phyloP scores from a whole-genome alignment of 2,113 vertebrate species.

The Paraplagusia blochii region DNA sequence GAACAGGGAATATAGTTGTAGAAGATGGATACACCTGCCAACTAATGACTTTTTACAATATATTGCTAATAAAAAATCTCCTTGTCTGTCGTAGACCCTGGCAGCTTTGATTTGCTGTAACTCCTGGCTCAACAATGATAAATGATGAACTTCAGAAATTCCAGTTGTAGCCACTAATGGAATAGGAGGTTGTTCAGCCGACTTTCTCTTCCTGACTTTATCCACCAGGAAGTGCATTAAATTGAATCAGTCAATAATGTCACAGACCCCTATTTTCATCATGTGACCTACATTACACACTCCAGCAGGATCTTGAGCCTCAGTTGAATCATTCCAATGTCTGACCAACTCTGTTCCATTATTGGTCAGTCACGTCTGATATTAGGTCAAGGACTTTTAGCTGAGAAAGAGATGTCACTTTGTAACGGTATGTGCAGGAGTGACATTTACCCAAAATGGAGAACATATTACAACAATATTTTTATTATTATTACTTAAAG shows the following conservation, averaged over 20 bases:
- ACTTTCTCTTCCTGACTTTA: conserved; percentile 11
- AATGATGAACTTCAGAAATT: conserved; percentile 25
- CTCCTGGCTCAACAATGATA: conserved; percentile 3
- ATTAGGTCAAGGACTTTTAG: conserved; percentile 18
- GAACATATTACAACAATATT: neutral
- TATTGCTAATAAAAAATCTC: too few species aligned
- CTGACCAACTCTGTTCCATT: conserved; percentile 22
- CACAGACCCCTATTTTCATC: neutral
- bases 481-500: neutral
- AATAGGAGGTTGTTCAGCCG: conserved; percentile 18
- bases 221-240: conserved; percentile 6
- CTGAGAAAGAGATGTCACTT: conserved; percentile 8
- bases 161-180: conserved; percentile 18
- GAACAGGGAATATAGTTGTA: too few species aligned
- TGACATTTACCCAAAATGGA: too few species aligned
- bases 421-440: neutral
- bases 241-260: conserved; percentile 24
- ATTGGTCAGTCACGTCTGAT: conserved; percentile 3
- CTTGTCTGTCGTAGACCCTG: too few species aligned
- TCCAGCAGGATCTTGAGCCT: neutral
- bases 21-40: too few species aligned
- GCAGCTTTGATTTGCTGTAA: too few species aligned
- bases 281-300: neutral
- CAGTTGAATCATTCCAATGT: conserved; percentile 13
- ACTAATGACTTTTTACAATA: too few species aligned